Conservation (phyloP, 2,888 invertebrate genomes). For the Andrena fulva region DNA sequence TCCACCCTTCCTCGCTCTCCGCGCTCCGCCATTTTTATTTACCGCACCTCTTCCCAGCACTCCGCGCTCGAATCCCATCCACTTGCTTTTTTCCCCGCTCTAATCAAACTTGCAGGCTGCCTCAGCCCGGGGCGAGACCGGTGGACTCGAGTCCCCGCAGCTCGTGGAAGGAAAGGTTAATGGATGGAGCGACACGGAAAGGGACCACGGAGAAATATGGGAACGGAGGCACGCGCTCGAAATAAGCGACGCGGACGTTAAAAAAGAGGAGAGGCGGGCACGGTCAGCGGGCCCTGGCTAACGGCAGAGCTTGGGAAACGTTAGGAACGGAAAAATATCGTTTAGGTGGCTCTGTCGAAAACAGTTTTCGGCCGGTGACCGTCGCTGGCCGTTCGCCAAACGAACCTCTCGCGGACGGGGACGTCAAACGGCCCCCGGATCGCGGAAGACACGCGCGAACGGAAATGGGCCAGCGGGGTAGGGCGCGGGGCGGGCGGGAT, state of each 20-base stretch:
- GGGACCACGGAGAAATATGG: slow-evolving; percentile 19
- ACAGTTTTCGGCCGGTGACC: slow-evolving; percentile 78
- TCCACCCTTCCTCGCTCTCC: too few relatives aligned
- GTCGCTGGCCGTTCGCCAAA: slow-evolving; percentile 79
- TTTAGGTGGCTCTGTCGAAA: slow-evolving; percentile 77
- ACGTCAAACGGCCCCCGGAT: slow-evolving; percentile 18
- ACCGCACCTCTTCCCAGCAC: too few relatives aligned
- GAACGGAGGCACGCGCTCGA: slow-evolving; percentile 13
- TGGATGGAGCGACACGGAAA: neutral
- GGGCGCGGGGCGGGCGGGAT: slow-evolving; percentile 46
- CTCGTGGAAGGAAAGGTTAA: neutral
- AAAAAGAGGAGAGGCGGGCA: neutral
- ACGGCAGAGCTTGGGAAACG: slow-evolving; percentile 37
- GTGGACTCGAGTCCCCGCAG: neutral
- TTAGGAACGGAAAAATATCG: slow-evolving; percentile 76
- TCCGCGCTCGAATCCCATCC: too few relatives aligned
- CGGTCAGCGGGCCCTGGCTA: slow-evolving; percentile 14
- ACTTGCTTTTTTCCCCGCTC: too few relatives aligned
- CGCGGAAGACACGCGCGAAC: slow-evolving; percentile 50
- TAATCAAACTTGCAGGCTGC: too few relatives aligned
- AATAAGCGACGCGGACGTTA: slow-evolving; percentile 19
- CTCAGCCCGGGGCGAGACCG: neutral
- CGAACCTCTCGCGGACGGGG: slow-evolving; percentile 70
- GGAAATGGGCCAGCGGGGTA: slow-evolving; percentile 15
- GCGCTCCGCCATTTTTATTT: too few relatives aligned